Percentiles rank a stretch among this genome's conserved stretches.
Evolutionary conservation across 2,113 vertebrate genomes (phyloP).

Genomic region (Illadopsis cleaveri): DNA sequence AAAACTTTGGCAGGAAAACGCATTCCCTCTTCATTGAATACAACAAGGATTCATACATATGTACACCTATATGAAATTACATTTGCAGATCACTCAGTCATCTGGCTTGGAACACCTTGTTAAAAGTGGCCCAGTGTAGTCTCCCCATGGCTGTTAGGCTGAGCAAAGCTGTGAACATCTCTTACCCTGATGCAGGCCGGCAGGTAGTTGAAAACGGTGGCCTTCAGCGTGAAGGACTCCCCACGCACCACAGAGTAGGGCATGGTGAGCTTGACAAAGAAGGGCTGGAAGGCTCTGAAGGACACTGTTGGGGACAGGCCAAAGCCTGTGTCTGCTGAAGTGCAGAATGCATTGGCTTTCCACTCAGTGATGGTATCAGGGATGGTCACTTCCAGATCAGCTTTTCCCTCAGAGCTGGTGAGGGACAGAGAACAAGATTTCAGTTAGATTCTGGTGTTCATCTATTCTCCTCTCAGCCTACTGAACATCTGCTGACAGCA

Average conservation of each 20-base stretch:
- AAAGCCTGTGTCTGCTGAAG: conserved; percentile 77
- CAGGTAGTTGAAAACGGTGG: conserved; percentile 84
- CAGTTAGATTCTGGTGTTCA: background rate
- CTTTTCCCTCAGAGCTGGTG: conserved; percentile 73
- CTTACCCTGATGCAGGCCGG: conserved; percentile 84
- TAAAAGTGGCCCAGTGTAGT: background rate
- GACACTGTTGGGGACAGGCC: conserved; percentile 78
- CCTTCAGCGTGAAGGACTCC: conserved; percentile 84
- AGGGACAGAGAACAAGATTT: background rate
- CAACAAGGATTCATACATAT: background rate
- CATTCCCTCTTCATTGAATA: background rate
- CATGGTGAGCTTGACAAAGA: conserved; percentile 88
- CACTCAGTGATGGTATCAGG: conserved; percentile 92
- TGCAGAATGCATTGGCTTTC: conserved; percentile 86
- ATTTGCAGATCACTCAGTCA: background rate
- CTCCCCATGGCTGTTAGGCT: background rate
- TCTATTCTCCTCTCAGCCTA: background rate
- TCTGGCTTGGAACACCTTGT: background rate
- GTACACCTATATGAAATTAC: background rate
- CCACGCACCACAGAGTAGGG: conserved; percentile 90
- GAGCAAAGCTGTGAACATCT: background rate
- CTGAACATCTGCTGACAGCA: background rate
- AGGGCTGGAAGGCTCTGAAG: conserved; percentile 85
- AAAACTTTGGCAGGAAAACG: background rate
- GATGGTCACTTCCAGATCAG: conserved; percentile 70